Evolutionary conservation across 2,113 vertebrate species (phyloP).

Genomic region (Micronisus gabar): DNA sequence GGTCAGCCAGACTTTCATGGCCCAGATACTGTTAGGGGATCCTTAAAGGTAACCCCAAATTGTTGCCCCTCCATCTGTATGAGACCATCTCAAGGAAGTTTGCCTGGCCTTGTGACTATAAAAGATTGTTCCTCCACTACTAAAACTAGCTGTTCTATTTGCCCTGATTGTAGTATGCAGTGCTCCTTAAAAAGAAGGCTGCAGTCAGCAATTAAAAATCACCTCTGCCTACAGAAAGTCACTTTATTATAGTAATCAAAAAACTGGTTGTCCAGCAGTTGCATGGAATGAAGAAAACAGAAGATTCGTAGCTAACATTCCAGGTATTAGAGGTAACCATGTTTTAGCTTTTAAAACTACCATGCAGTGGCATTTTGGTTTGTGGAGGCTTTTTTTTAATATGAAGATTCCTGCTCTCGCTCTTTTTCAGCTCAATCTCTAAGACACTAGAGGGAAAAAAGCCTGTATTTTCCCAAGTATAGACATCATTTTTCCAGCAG

Average conservation of each 20-base stretch:
- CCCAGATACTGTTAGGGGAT: neutral
- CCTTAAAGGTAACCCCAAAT: neutral
- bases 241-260: neutral
- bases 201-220: neutral
- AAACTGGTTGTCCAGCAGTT: neutral
- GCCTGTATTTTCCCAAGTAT: neutral
- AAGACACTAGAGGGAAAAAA: neutral
- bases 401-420: neutral
- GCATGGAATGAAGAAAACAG: neutral
- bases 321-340: neutral
- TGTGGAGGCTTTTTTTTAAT: neutral
- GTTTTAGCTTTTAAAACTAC: neutral
- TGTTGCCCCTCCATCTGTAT: neutral
- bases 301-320: neutral
- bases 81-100: neutral
- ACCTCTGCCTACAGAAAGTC: neutral
- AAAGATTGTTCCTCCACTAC: neutral
- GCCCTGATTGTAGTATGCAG: neutral
- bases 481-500: neutral
- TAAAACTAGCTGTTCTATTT: neutral
- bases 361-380: neutral
- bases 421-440: neutral
- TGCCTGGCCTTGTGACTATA: neutral
- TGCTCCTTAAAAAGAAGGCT: neutral
- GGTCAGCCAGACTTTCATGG: neutral